Evolutionary conservation across 2,797 vertebrate genomes (phyloP).

Genomic region (Malacoctenus gilli): DNA sequence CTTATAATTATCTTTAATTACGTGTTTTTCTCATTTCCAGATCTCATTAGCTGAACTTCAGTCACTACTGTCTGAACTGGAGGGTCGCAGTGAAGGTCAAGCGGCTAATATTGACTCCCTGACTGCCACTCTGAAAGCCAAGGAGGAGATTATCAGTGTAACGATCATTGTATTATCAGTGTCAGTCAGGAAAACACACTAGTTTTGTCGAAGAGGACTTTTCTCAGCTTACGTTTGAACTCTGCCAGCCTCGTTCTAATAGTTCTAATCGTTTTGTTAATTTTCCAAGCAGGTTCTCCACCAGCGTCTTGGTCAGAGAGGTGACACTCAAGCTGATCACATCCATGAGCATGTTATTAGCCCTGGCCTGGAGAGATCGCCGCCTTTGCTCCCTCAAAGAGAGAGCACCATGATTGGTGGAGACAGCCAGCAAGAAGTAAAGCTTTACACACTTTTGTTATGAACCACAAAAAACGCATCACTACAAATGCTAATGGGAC

Average conservation of each 20-base stretch:
- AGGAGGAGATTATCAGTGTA: slow-evolving; percentile 83
- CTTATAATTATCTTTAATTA: neutral
- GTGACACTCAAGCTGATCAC: slow-evolving; percentile 45
- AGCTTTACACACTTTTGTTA: slow-evolving; percentile 2
- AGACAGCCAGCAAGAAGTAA: slow-evolving; percentile 80
- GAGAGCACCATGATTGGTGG: slow-evolving; percentile 84
- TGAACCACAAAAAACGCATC: neutral
- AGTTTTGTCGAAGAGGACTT: neutral
- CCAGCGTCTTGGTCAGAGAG: slow-evolving; percentile 64
- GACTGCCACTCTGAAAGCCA: slow-evolving; percentile 76
- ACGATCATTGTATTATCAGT: slow-evolving; percentile 16
- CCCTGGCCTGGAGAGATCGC: slow-evolving; percentile 64
- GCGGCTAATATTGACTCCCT: slow-evolving; percentile 77
- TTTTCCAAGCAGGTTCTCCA: slow-evolving; percentile 78
- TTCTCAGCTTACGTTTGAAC: too few relatives aligned
- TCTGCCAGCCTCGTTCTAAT: too few relatives aligned
- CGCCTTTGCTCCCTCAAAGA: slow-evolving; percentile 79
- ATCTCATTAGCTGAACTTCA: slow-evolving; percentile 78
- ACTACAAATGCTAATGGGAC: slow-evolving; percentile 7
- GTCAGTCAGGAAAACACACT: too few relatives aligned
- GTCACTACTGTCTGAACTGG: slow-evolving; percentile 73
- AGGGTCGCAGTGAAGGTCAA: slow-evolving; percentile 74
- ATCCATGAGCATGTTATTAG: slow-evolving; percentile 51
- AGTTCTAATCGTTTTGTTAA: slow-evolving; percentile 12
- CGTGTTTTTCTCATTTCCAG: slow-evolving; percentile 55